Conservation (phyloP, 2,113 vertebrate genomes). For the Australoheros scitulus region DNA sequence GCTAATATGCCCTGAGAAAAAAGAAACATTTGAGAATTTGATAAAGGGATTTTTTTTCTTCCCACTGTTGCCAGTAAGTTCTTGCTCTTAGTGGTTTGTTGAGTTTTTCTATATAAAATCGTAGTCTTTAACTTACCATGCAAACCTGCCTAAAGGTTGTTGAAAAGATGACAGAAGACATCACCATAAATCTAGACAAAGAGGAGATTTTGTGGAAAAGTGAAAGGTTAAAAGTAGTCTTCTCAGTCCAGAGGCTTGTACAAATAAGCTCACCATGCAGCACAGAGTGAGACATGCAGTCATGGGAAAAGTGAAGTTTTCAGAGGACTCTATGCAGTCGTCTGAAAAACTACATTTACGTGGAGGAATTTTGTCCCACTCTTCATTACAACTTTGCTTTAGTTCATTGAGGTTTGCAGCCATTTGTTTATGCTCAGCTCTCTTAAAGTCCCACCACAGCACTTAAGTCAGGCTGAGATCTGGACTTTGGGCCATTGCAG, state of each 20-base stretch:
- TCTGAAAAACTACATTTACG: not conserved
- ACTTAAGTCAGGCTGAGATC: not conserved
- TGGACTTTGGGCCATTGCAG: not conserved
- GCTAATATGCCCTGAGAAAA: not conserved
- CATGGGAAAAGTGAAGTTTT: not conserved
- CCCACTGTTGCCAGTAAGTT: not conserved
- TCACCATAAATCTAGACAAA: not conserved
- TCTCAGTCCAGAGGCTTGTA: not conserved
- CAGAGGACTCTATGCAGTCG: not conserved
- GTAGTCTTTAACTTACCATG: not conserved
- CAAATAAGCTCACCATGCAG: not conserved
- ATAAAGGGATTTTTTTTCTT: not conserved
- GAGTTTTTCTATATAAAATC: not conserved
- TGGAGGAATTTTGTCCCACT: not conserved
- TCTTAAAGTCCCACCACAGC: not conserved
- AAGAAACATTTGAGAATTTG: not conserved
- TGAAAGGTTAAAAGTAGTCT: not conserved
- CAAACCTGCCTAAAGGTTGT: not conserved
- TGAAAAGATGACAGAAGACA: not conserved
- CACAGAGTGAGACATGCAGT: not conserved
- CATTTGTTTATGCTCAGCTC: not conserved
- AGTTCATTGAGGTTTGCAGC: not conserved
- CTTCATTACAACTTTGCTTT: not conserved
- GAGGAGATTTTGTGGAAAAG: not conserved
- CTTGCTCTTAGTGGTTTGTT: not conserved